phyloP scores from a whole-genome alignment of 2,113 vertebrate genomes.

The Tapirus terrestris region DNA sequence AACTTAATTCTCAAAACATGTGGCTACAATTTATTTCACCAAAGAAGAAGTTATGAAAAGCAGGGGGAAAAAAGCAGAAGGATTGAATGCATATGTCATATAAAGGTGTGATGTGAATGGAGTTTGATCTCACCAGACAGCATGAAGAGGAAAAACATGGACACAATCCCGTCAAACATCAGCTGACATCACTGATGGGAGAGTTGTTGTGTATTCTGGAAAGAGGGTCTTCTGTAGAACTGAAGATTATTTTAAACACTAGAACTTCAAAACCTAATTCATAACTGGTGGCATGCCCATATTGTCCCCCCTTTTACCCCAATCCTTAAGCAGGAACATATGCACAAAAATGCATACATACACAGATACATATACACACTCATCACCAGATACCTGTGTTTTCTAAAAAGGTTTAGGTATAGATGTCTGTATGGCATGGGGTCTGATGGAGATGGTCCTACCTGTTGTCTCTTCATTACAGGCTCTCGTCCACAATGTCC shows the following conservation, averaged over 20 bases:
- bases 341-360: too few relatives aligned
- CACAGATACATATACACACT: background rate
- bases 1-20: background rate
- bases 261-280: background rate
- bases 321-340: background rate
- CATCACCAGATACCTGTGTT: background rate
- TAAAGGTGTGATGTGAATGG: background rate
- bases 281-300: background rate
- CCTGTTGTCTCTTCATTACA: background rate
- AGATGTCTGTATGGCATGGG: too few relatives aligned
- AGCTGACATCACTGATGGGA: background rate
- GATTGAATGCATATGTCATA: background rate
- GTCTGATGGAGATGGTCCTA: rapidly evolving
- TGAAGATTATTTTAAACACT: background rate
- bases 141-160: background rate
- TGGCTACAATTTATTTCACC: background rate
- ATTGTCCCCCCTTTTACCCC: too few relatives aligned
- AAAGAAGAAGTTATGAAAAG: background rate
- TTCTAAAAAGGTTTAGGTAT: background rate
- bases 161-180: background rate
- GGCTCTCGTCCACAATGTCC: background rate
- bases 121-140: background rate
- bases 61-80: background rate
- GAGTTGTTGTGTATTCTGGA: background rate
- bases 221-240: background rate